Evolutionary conservation across 1,140 invertebrate genomes (phyloP), one percentile per base, ranked within the genome.

Genomic region (Melitaea cinxia): DNA sequence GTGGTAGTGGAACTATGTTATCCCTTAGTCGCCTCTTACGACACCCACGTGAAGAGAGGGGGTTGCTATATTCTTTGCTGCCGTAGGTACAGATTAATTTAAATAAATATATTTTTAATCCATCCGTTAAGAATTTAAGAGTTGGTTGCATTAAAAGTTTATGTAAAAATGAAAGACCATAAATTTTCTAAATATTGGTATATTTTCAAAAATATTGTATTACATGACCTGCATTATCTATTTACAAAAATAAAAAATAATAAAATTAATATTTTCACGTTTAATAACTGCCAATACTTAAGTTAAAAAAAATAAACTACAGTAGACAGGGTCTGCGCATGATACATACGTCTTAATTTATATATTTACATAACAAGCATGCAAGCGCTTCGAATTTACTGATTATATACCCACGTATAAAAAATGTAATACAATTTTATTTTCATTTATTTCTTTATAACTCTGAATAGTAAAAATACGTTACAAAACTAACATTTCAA

Each of bases 141-240:
- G 24, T 26, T 6, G 24, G 24, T 2, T 6, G 2, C 6, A 26
- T 26, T 4, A 26, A 26, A 26, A 33, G 12, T 9, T 10, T 9
- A 6, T 9, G 12, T 6, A 33, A 1, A 63, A 80, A 79, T 75
- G 71, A 81, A 80, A 85, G 14, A 56, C 19, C 58, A 45, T 53
- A 65, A 24, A 61, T 67, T n/a, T 82, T 86, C 83, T 89, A 89
- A 86, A 89, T 89, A 89, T 74, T 88, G 87, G 87, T 89, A 88
- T 89, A 89, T 88, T 89, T 89, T 88, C 83, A 89, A 89, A 89
- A 89, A 89, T 89, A 89, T 89, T 77, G 81, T 86, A 83, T 88
- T 88, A 89, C 85, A 89, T 83, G 85, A 86, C 87, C 84, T 88
- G 87, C 85, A 85, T 84, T 82, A 85, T 66, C 73, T 89, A 85